phyloP scores from a whole-genome alignment of 2,888 invertebrate species.

The Heteromurus nitidus region DNA sequence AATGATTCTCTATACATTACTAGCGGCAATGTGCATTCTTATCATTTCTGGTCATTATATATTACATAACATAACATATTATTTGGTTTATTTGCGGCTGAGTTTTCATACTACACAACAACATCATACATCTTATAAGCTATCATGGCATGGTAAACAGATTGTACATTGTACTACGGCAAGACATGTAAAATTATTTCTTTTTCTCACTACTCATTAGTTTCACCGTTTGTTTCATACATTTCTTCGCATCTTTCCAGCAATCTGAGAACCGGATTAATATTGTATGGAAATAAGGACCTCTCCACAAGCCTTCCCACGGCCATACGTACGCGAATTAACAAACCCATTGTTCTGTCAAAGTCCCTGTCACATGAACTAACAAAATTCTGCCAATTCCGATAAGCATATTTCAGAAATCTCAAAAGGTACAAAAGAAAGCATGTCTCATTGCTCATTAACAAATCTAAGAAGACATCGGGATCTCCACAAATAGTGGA shows the following conservation, averaged over 20 bases:
- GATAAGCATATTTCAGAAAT: constrained; percentile 88
- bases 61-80: constrained; percentile 32
- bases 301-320: constrained; percentile 89
- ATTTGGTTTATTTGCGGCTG: constrained; percentile 47
- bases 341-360: constrained; percentile 89
- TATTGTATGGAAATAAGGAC: constrained; percentile 91
- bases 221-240: constrained; percentile 84
- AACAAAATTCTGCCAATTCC: constrained; percentile 89
- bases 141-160: constrained; percentile 64
- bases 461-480: constrained; percentile 87
- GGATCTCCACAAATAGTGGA: constrained; percentile 88
- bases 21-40: neutral
- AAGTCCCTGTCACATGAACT: constrained; percentile 84
- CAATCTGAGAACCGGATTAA: constrained; percentile 88
- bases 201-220: constrained; percentile 53
- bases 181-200: constrained; percentile 28
- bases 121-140: constrained; percentile 4
- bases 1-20: neutral
- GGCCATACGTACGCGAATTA: constrained; percentile 86
- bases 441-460: constrained; percentile 93
- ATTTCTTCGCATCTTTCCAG: constrained; percentile 89
- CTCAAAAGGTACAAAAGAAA: constrained; percentile 89
- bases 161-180: constrained; percentile 66
- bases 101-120: constrained; percentile 3
- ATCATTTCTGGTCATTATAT: neutral